These are phyloP conservation scores for Calyptomena viridis DNA, from an alignment of 2,113 vertebrate species.

Conservation along the genomic window DNA sequence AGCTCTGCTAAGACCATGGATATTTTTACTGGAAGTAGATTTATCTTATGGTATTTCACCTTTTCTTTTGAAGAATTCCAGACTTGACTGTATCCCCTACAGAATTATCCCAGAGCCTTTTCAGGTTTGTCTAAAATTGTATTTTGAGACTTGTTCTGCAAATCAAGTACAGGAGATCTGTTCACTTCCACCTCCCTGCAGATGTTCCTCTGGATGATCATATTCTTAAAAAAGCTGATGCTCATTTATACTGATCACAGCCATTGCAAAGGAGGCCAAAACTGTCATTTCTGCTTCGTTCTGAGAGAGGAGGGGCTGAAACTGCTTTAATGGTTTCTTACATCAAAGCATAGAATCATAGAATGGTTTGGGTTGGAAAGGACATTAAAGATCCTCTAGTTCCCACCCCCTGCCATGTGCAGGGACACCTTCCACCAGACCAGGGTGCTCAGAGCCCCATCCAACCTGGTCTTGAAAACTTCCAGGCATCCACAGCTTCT, in stretches of 20 bases:
- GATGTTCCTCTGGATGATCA: neutral
- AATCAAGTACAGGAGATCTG: neutral
- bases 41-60: neutral
- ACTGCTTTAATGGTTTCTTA: neutral
- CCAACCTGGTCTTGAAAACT: neutral
- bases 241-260: constrained; percentile 9
- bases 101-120: neutral
- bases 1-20: neutral
- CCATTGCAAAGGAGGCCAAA: neutral
- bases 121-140: neutral
- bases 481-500: neutral
- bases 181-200: neutral
- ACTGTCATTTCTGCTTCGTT: neutral
- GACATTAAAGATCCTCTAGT: no score
- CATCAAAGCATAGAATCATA: neutral
- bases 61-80: neutral
- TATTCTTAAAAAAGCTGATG: neutral
- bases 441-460: neutral
- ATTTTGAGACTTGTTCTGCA: neutral
- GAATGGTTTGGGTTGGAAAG: neutral
- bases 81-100: neutral
- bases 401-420: neutral
- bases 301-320: neutral
- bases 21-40: neutral
- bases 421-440: neutral